Conservation (phyloP, 2,113 vertebrate species). For the Cygnus atratus region DNA sequence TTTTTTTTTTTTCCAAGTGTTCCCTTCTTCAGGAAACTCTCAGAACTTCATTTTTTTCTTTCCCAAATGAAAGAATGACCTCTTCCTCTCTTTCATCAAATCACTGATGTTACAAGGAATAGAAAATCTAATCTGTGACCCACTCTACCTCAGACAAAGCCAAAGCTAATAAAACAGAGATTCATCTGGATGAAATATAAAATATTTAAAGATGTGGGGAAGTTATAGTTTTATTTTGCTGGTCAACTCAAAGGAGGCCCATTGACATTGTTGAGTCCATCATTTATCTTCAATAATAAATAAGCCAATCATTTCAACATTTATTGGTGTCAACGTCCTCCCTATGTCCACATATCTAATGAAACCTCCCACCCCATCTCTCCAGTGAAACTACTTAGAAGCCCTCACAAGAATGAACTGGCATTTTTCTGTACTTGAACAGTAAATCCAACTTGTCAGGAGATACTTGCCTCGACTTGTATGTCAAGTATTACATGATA, state of each 20-base stretch:
- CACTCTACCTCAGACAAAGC: neutral
- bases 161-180: neutral
- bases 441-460: neutral
- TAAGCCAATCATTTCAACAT: neutral
- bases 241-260: neutral
- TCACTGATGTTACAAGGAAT: neutral
- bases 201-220: neutral
- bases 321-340: neutral
- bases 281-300: neutral
- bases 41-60: neutral
- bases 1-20: neutral
- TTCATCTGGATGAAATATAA: neutral
- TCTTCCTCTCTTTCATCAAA: neutral
- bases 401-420: neutral
- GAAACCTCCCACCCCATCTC: neutral
- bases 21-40: neutral
- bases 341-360: neutral
- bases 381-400: neutral
- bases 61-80: neutral
- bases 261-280: neutral
- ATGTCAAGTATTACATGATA: fast-evolving
- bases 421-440: neutral
- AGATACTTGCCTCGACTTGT: fast-evolving
- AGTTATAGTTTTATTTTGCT: neutral
- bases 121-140: neutral